A percentile compares a stretch with the other conserved stretches of the same genome.
Conservation (phyloP, 2,888 invertebrate genomes). For the Netelia fuscicornis region DNA sequence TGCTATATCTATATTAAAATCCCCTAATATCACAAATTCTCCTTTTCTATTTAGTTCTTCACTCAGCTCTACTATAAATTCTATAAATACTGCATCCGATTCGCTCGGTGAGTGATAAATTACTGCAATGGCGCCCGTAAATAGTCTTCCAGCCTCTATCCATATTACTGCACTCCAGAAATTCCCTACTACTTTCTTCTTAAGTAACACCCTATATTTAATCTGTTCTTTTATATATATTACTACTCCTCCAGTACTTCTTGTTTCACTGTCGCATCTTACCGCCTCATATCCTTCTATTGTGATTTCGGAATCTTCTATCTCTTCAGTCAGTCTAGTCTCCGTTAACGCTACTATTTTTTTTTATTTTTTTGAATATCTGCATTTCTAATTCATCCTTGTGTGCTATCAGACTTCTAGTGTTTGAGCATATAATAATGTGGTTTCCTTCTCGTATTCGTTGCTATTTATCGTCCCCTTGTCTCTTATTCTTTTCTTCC, state of each 20-base stretch:
- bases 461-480: slow-evolving; percentile 13
- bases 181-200: not conserved
- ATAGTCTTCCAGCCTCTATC: not conserved
- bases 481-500: not conserved
- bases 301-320: too few species aligned
- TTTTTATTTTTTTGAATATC: slow-evolving; percentile 32
- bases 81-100: too few species aligned
- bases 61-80: too few species aligned
- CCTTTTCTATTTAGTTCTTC: too few species aligned
- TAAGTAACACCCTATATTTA: not conserved
- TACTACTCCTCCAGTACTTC: slow-evolving; percentile 51
- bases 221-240: slow-evolving; percentile 42
- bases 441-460: not conserved
- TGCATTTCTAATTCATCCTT: slow-evolving; percentile 39
- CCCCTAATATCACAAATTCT: not conserved
- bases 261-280: slow-evolving; percentile 46
- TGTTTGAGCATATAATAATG: slow-evolving; percentile 24
- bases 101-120: slow-evolving; percentile 16
- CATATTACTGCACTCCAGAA: slow-evolving; percentile 24
- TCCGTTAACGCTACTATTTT: slow-evolving; percentile 51
- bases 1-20: slow-evolving; percentile 30
- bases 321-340: slow-evolving; percentile 46
- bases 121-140: slow-evolving; percentile 3
- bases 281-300: too few species aligned
- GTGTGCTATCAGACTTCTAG: slow-evolving; percentile 37